Evolutionary conservation across 2,888 invertebrate genomes (phyloP).

Genomic region (Bimastos eiseni): DNA sequence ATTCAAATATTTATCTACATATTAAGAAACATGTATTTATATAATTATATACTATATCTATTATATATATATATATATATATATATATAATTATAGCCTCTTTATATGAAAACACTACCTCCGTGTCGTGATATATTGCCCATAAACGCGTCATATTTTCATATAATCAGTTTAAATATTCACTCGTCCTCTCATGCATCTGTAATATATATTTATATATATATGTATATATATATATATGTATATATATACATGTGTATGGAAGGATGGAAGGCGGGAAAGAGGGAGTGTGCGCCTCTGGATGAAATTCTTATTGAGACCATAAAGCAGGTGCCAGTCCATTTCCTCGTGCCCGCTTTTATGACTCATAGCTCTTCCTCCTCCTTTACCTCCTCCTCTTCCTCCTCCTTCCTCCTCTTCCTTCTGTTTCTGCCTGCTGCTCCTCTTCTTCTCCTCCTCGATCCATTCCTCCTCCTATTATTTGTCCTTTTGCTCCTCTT

Average conservation of each 20-base stretch:
- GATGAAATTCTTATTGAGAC: neutral
- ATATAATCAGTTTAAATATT: neutral
- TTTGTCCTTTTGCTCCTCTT: too few species aligned
- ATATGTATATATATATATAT: neutral
- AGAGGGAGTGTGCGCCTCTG: too few species aligned
- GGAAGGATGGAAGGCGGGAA: too few species aligned
- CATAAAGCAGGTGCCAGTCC: neutral
- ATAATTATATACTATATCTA: neutral
- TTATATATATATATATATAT: constrained; percentile 19
- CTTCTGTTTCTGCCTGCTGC: too few species aligned
- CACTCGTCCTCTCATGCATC: too few species aligned
- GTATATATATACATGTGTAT: too few species aligned
- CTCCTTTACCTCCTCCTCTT: neutral
- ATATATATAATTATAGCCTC: constrained; percentile 18
- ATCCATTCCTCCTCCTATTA: too few species aligned
- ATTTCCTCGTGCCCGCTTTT: neutral
- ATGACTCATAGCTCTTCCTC: neutral
- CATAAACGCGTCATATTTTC: too few species aligned
- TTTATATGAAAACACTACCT: too few species aligned
- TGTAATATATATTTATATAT: constrained; percentile 17
- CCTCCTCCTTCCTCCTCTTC: neutral
- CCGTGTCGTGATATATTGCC: too few species aligned
- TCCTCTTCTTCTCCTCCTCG: too few species aligned
- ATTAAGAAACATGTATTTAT: neutral
- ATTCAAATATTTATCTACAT: neutral